Percentiles rank a stretch among this genome's conserved stretches.
Conservation (phyloP, 2,888 invertebrate genomes). For the Caenorhabditis wallacei region DNA sequence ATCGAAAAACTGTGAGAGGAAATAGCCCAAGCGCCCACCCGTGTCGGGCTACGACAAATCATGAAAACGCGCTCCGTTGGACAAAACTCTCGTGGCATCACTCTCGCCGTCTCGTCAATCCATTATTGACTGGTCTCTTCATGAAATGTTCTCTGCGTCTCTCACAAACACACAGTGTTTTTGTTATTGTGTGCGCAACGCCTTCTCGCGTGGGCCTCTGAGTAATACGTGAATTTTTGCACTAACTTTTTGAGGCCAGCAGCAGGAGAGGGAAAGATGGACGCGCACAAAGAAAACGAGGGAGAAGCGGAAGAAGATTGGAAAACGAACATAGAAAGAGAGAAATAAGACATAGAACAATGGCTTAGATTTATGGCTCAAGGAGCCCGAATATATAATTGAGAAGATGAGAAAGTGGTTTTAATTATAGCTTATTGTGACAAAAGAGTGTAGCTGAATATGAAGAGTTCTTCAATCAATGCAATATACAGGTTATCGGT, state of each 20-base stretch:
- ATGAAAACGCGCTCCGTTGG: constrained; percentile 37
- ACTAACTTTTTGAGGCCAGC: constrained; percentile 62
- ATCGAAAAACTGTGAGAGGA: constrained; percentile 40
- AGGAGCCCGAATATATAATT: neutral
- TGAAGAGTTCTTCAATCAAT: too few relatives aligned
- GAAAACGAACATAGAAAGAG: constrained; percentile 18
- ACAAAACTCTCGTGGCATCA: constrained; percentile 24
- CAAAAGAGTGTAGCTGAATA: too few relatives aligned
- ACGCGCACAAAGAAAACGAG: constrained; percentile 55
- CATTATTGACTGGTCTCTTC: constrained; percentile 2
- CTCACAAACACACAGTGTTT: neutral
- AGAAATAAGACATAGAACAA: constrained; percentile 12
- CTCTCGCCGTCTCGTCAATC: constrained; percentile 33
- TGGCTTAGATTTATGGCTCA: neutral
- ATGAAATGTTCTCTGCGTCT: constrained; percentile 24
- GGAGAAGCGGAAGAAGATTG: constrained; percentile 16
- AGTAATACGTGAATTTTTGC: constrained; percentile 64
- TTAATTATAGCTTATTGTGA: neutral
- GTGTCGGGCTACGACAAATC: constrained; percentile 31
- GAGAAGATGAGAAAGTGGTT: neutral
- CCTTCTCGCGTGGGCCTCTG: constrained; percentile 32
- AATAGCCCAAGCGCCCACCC: constrained; percentile 51
- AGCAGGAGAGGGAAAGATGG: constrained; percentile 41
- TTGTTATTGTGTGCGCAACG: constrained; percentile 7
- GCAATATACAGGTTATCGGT: neutral